Evolutionary conservation across 37 sponge, comb jelly and placozoan genomes (phyloP), one percentile per base, ranked within the genome.

Genomic region (Chondrilla cf. caribensis): DNA sequence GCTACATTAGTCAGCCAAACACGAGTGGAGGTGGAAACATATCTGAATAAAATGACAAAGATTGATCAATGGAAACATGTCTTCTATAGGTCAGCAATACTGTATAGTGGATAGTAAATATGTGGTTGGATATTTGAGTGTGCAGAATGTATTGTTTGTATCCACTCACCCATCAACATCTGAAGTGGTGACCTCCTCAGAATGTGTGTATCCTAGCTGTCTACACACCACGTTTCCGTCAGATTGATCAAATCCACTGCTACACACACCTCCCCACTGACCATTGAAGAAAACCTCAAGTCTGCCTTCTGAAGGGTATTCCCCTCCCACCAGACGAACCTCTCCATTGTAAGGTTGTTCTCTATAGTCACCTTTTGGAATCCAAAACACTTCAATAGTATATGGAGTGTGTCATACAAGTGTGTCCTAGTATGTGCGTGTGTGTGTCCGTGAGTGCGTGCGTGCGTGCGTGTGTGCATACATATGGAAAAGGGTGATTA

Each of bases 181-280:
- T n/a, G n/a, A n/a, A n/a, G 57, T 55, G 57, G 11, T 17, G 17
- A 55, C 17, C 17, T 11, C 11, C 17, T 19, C 17, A 11, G 17
- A 19, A 17, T 4, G 2, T 36, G 70, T 31, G 37, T 28, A 68
- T 68, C 70, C 70, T 29, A 68, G 70, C 70, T 68, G 70, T 68
- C 33, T 68, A 28, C 70, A 68, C 19, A 33, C 57, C 57, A 55
- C 57, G 17, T n/a, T n/a, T n/a, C 17, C 57, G 57, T 55, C 32
- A 68, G 37, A 31, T 31, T n/a, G 18, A 68, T n/a, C 36, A n/a
- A 33, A 3, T 31, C 32, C 32, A 15, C 32, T 36, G 19, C 32
- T 19, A 68, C 37, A 68, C 19, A 68, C 70, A 3, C 31, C 70
- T 36, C 70, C 70, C 70, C 70, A 68, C 37, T 68, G 32, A 19